Percentiles rank a stretch among this genome's conserved stretches.
These are phyloP conservation scores for Drosophila pallidifrons DNA, from an alignment of 1,140 invertebrate genomes.

Conservation along the genomic window DNA sequence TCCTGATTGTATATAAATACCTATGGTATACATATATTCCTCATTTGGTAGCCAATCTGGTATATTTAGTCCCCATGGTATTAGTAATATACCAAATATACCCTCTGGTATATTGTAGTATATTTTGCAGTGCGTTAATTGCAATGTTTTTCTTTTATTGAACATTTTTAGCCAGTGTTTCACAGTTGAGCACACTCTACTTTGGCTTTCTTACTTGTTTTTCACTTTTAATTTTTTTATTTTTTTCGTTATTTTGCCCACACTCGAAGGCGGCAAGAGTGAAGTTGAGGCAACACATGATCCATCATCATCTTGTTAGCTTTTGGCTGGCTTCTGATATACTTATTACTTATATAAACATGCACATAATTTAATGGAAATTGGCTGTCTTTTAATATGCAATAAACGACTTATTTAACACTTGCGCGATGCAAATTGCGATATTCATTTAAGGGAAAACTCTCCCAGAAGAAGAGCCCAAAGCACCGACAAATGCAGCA, in stretches of 20 bases:
- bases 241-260: not conserved
- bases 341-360: constrained; percentile 41
- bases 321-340: constrained; percentile 39
- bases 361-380: constrained; percentile 73
- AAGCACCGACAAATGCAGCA: constrained; percentile 8
- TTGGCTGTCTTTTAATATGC: constrained; percentile 78
- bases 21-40: too few relatives aligned
- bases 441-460: constrained; percentile 72
- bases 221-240: not conserved
- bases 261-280: too few relatives aligned
- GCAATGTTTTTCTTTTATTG: too few relatives aligned
- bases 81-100: too few relatives aligned
- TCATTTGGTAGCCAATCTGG: too few relatives aligned
- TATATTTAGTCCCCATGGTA: too few relatives aligned
- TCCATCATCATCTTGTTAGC: constrained; percentile 68
- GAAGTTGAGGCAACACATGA: constrained; percentile 22
- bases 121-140: too few relatives aligned
- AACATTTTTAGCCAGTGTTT: too few relatives aligned
- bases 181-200: too few relatives aligned
- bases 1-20: too few relatives aligned
- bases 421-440: constrained; percentile 75
- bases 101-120: too few relatives aligned
- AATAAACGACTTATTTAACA: constrained; percentile 82
- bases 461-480: constrained; percentile 12
- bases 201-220: too few relatives aligned